These are phyloP conservation scores for Cosmopolites sordidus DNA, from an alignment of 2,888 invertebrate genomes.

Conservation along the genomic window DNA sequence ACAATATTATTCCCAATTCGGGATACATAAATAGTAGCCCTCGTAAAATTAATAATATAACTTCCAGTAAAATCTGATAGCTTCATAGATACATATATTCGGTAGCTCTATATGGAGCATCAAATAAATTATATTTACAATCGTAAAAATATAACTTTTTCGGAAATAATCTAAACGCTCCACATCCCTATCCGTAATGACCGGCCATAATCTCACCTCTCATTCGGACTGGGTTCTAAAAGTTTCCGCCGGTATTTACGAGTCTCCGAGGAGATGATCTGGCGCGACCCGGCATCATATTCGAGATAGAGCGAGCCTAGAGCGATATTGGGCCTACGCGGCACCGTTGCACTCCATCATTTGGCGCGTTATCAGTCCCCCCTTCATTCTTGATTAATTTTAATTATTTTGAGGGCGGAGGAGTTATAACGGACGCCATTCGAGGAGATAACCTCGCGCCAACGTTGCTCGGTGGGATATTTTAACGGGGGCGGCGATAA, in stretches of 20 bases:
- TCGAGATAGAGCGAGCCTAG: no score
- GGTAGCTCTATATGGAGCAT: no score
- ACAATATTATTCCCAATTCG: no score
- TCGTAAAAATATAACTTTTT: no score
- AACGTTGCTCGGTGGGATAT: constrained; percentile 9
- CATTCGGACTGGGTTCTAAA: background rate
- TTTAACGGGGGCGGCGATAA: constrained; percentile 17
- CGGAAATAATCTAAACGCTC: no score
- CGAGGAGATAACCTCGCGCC: constrained; percentile 9
- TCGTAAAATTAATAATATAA: no score
- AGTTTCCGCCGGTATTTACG: background rate
- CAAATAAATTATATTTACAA: no score
- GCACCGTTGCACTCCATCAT: background rate
- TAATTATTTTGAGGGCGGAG: constrained; percentile 43
- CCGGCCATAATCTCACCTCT: background rate
- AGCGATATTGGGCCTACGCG: no score
- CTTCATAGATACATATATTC: no score
- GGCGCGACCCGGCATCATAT: background rate
- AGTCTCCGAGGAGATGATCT: background rate
- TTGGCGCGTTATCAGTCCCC: background rate
- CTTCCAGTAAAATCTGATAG: no score
- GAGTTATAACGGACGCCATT: constrained; percentile 23
- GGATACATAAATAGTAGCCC: no score
- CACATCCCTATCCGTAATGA: no score
- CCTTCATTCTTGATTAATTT: constrained; percentile 44